phyloP scores from a whole-genome alignment of 1,140 invertebrate genomes.

The Plectrocnemia conspersa region DNA sequence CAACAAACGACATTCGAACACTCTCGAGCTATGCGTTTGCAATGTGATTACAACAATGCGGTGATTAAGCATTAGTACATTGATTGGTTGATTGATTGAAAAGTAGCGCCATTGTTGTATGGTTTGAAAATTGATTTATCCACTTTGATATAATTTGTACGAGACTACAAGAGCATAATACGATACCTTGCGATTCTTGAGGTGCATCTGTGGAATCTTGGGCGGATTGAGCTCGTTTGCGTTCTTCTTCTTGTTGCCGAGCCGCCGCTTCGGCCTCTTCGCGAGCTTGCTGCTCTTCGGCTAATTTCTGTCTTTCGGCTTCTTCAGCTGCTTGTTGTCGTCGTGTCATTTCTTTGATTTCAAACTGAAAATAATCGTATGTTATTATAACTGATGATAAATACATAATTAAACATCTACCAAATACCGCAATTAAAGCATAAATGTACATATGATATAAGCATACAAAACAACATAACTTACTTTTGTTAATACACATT shows the following conservation, averaged over 20 bases:
- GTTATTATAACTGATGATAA: not conserved
- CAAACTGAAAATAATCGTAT: constrained; percentile 66
- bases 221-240: constrained; percentile 35
- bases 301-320: constrained; percentile 59
- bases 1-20: no score
- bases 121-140: no score
- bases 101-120: no score
- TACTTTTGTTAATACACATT: constrained; percentile 28
- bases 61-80: no score
- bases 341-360: constrained; percentile 92
- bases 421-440: constrained; percentile 3
- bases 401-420: not conserved
- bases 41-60: no score
- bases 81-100: no score
- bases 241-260: constrained; percentile 35
- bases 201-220: constrained; percentile 30
- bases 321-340: constrained; percentile 81
- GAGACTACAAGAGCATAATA: no score
- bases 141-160: no score
- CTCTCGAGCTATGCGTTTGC: no score
- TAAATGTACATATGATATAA: constrained; percentile 23
- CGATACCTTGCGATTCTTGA: constrained; percentile 33
- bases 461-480: constrained; percentile 38
- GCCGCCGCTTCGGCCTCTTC: constrained; percentile 45
- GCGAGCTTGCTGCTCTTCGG: constrained; percentile 53